Conservation (phyloP, 2,797 vertebrate species). For the Erpetoichthys calabaricus region DNA sequence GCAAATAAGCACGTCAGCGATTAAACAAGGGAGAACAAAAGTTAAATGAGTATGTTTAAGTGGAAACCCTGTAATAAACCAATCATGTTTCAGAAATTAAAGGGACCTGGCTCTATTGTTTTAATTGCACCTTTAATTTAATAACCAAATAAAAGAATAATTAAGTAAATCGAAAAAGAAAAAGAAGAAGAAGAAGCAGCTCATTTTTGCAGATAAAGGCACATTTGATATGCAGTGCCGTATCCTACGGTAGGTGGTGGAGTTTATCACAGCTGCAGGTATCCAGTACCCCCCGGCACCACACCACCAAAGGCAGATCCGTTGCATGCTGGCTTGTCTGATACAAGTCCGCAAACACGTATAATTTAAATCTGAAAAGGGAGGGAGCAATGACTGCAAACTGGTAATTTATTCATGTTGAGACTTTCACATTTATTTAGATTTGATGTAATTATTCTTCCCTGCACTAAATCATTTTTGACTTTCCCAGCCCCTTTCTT, state of each 20-base stretch:
- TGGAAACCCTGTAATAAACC: too few relatives aligned
- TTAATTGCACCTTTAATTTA: background rate
- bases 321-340: background rate
- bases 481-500: background rate
- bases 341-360: background rate
- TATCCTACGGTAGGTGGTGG: too few relatives aligned
- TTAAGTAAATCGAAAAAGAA: background rate
- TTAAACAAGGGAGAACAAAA: background rate
- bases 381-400: background rate
- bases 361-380: background rate
- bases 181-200: background rate
- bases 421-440: background rate
- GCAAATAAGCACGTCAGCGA: background rate
- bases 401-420: slow-evolving; percentile 2
- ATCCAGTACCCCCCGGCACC: too few relatives aligned
- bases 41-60: too few relatives aligned
- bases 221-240: too few relatives aligned
- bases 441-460: slow-evolving; percentile 2
- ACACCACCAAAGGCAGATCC: background rate
- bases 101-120: background rate
- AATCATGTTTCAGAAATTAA: too few relatives aligned
- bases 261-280: too few relatives aligned
- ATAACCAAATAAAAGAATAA: background rate
- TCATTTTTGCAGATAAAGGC: too few relatives aligned
- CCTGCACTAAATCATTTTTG: background rate